Base-by-base conservation (phyloP, 2,888 invertebrate genomes). In the Entomobrya proxima region DNA sequence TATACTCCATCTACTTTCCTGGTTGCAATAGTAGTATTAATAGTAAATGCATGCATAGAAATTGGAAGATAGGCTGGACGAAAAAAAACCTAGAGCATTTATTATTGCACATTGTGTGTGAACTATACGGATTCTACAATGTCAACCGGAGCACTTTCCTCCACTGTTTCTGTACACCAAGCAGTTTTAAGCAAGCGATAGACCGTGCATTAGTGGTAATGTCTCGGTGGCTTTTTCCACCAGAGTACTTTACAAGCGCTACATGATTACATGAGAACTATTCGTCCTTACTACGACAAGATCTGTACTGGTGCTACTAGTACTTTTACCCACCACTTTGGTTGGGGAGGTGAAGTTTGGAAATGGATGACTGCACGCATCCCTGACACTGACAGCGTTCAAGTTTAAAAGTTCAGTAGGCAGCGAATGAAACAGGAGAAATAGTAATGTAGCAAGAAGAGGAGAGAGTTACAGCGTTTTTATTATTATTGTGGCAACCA, bases 171-270 rank as follows among this genome's bases (percentile, higher is more conserved):
- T 47, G 47, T 4, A 27, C 21, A 27, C 21, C 27, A 58, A 30
- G 55, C 9, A 13, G 4, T 18, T 4, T 58, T 32, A 32, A 72
- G 74, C 35, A 55, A 72, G 80, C 72, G 80, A 81, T 58, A 81
- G 58, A 81, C 58, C 80, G 44, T 81, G 80, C 37, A 72, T 81
- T 81, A 81, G 82, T 75, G 82, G 82, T 75, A 75, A 82, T 82
- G 82, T 82, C 75, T 81, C 55, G n/a, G 69, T 74, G 81, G 83
- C 76, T 83, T 83, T n/a, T 80, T 80, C 67, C 47, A 37, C 18
- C 32, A 55, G 44, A 40, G 35, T 27, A 64, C 58, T 55, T 76
- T 76, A 27, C 35, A 27, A 24, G 27, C 24, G 27, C n/a, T 55
- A 18, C 21, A 18, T 18, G 55, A 3, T 55, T 44, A 44, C 13